Base-by-base conservation (phyloP, 2,797 vertebrate genomes). In the Steatocranus sp. region DNA sequence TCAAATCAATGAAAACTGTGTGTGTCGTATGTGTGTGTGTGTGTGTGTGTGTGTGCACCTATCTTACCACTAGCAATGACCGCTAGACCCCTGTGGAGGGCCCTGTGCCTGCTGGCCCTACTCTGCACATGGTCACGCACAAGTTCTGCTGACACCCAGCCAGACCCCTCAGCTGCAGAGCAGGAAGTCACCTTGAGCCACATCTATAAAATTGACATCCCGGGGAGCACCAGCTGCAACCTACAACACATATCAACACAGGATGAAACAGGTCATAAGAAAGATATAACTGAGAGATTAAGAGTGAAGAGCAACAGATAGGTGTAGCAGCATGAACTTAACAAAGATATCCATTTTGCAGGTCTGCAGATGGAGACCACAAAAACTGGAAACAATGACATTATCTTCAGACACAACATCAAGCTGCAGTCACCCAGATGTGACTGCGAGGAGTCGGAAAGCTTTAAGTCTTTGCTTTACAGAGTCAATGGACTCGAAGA, bases 321-420 rank as follows among this genome's bases (percentile, higher is more conserved):
- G 7, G 11, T 66, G 14, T 8, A 56, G 10, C 20, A 56, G 12
- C 51, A 50, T 75, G 15, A 30, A 8, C 43, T 32, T 48, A 48
- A 48, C 5, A n/a, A 83, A 20, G 14, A 10, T 38, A 2, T 11
- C 34, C 8, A 15, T 77, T 63, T 61, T 88, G 18, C 30, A 95
- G 94, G 80, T 74, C 54, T 91, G 12, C 93, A 91, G 83, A 92
- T 84, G 43, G 87, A 86, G 5, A 92, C 95, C 34, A 75, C 80
- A 0, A 46, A 90, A 5, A 88, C 92, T 15, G 96, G 96, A 79
- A 96, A 97, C 6, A 97, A 98, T 75, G 96, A 97, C 81, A 93
- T 98, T 6, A 88, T 97, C 87, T 98, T 99, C 86, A 97, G 94
- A 89, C 97, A 98, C 94, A 97, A 97, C 83, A 98, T 99, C 81